Conservation (phyloP, 2,113 vertebrate genomes). For the Todiramphus saurophagus region DNA sequence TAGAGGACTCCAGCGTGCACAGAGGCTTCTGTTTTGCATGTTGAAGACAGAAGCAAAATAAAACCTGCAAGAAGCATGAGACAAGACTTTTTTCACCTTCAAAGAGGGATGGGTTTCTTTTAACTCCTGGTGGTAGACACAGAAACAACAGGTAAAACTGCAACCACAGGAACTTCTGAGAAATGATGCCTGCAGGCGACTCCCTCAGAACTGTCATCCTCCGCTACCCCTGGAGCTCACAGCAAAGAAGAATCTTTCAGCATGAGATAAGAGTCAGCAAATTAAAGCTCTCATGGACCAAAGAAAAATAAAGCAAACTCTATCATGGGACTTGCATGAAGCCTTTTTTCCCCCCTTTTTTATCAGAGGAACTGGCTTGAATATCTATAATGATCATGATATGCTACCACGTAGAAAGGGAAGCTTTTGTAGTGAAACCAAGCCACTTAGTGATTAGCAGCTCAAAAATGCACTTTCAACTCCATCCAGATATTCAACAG, state of each 20-base stretch:
- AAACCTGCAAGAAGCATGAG: neutral
- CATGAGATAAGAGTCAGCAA: slow-evolving; percentile 20
- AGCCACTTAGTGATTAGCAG: neutral
- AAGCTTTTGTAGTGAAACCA: slow-evolving; percentile 5
- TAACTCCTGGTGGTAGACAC: neutral
- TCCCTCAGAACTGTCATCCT: slow-evolving; percentile 38
- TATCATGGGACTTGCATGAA: neutral
- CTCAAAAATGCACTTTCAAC: neutral
- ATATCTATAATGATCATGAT: neutral
- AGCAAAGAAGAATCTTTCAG: slow-evolving; percentile 6
- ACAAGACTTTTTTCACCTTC: neutral
- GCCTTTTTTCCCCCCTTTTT: neutral
- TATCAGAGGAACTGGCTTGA: neutral
- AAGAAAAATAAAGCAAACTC: slow-evolving; percentile 32
- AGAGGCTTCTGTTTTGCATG: neutral
- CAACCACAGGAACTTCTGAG: neutral
- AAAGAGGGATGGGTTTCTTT: neutral
- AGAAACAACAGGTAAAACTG: slow-evolving; percentile 39
- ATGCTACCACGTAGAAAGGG: neutral
- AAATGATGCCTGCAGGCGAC: neutral
- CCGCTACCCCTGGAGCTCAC: accelerated
- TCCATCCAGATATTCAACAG: neutral
- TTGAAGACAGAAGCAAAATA: neutral
- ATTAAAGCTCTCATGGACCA: slow-evolving; percentile 35
- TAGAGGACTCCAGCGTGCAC: neutral